A percentile compares a stretch with the other conserved stretches of the same genome.
phyloP scores from a whole-genome alignment of 2,797 vertebrate genomes.

The Urosaurus nigricauda region DNA sequence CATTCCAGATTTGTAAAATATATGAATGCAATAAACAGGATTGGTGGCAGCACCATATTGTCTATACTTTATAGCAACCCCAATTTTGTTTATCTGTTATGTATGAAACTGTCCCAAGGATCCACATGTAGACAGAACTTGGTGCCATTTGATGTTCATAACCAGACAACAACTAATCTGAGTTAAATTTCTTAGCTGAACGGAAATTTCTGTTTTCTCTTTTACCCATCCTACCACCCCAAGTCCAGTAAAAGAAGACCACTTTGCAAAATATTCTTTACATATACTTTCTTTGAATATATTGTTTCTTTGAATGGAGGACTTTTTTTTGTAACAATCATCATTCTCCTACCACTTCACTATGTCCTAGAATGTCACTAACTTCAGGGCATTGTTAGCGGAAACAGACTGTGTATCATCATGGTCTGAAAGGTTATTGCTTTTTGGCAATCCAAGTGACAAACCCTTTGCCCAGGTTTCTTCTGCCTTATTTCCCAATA shows the following conservation, averaged over 20 bases:
- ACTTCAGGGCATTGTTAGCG: neutral
- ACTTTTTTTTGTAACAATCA: neutral
- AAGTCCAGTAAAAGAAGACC: neutral
- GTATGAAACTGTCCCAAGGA: neutral
- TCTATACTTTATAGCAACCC: neutral
- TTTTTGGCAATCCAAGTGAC: no score
- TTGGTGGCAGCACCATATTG: neutral
- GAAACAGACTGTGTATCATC: no score
- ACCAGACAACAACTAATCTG: neutral
- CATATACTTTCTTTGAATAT: neutral
- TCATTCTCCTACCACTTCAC: no score
- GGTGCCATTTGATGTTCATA: neutral
- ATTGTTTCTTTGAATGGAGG: neutral
- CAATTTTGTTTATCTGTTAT: neutral
- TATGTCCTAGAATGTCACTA: neutral
- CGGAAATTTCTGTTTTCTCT: neutral
- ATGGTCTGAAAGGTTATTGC: no score
- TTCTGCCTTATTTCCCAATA: no score
- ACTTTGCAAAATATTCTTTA: neutral
- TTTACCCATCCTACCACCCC: no score
- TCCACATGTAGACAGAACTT: neutral
- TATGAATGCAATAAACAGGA: neutral
- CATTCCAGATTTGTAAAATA: neutral
- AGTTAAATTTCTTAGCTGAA: neutral
- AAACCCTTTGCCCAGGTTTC: no score